Evolutionary conservation across 2,113 vertebrate species (phyloP), one percentile per base, ranked within the genome.

Genomic region (Glareola pratincola): DNA sequence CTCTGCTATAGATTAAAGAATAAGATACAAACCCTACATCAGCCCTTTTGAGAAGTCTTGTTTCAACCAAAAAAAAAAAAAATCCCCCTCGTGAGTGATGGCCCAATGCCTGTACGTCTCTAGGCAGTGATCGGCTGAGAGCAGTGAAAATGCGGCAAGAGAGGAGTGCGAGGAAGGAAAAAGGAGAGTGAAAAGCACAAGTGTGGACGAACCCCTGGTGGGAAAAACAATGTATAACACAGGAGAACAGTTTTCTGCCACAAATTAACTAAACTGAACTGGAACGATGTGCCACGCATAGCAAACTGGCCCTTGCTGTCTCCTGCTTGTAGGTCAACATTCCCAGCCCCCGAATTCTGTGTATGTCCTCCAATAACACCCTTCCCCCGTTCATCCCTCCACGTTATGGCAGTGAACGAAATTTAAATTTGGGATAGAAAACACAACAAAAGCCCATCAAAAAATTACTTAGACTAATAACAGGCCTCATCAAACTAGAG

Each of bases 341-440:
- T 75, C 22, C 39, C 34, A 56, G 24, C 2, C 23, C 45, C 12
- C 9, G 51, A 82, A 51, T 60, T 62, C 21, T n/a, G 19, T 11
- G 20, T 17, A 16, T 26, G 23, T 19, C 81, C n/a, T 91, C 53
- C 23, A 22, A 34, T 16, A 81, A 29, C 11, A 48, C 8, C 24
- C 8, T 73, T 27, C 47, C 34, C 8, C 0, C n/a, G 23, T n/a
- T 22, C 41, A 69, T 37, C 22, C 75, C 56, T 39, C 29, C 50
- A 5, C 3, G 8, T 14, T 67, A 39, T 0, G 0, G 7, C 63
- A 53, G 18, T 13, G 8, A 90, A 66, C 27, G 27, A 47, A 75
- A 47, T 43, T 53, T 22, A 79, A 34, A 71, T 66, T 74, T 37
- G 63, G 41, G 56, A 41, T 7, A 43, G 43, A 91, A 80, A 88